These are phyloP conservation scores for Gambelia wislizenii DNA, from an alignment of 2,797 vertebrate species.

Conservation along the genomic window DNA sequence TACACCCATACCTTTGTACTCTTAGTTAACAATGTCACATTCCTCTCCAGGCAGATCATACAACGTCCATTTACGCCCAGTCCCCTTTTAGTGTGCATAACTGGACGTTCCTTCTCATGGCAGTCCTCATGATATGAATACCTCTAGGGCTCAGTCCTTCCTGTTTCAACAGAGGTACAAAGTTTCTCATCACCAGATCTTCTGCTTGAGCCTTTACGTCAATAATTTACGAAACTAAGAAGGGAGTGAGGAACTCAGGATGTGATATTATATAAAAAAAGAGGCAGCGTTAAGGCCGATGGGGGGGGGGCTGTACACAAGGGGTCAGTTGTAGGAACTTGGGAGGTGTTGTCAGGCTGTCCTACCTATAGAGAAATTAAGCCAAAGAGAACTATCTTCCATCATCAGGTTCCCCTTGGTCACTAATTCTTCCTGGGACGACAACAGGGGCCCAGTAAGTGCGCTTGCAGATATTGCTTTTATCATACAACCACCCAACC, in stretches of 20 bases:
- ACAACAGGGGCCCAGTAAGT: not conserved
- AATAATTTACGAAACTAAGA: constrained; percentile 51
- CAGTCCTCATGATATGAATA: constrained; percentile 14
- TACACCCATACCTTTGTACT: not conserved
- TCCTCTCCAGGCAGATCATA: not conserved
- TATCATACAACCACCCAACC: not conserved
- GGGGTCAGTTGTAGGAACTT: not conserved
- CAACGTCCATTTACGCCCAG: not conserved
- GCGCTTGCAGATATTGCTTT: not conserved
- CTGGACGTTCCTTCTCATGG: constrained; percentile 9
- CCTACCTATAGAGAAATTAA: not conserved
- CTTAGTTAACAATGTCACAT: not conserved
- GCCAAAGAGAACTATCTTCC: not conserved
- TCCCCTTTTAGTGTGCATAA: not conserved
- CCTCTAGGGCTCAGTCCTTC: constrained; percentile 11
- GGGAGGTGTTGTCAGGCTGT: no score
- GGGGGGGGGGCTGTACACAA: not conserved
- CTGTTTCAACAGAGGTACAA: constrained; percentile 26
- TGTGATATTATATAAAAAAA: not conserved
- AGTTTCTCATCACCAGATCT: constrained; percentile 36
- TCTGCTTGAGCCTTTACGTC: constrained; percentile 56
- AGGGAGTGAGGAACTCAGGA: not conserved
- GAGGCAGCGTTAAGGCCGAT: not conserved
- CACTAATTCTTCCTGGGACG: not conserved
- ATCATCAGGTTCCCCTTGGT: not conserved